Conservation (phyloP, 2,797 vertebrate genomes). For the Karalla daura region DNA sequence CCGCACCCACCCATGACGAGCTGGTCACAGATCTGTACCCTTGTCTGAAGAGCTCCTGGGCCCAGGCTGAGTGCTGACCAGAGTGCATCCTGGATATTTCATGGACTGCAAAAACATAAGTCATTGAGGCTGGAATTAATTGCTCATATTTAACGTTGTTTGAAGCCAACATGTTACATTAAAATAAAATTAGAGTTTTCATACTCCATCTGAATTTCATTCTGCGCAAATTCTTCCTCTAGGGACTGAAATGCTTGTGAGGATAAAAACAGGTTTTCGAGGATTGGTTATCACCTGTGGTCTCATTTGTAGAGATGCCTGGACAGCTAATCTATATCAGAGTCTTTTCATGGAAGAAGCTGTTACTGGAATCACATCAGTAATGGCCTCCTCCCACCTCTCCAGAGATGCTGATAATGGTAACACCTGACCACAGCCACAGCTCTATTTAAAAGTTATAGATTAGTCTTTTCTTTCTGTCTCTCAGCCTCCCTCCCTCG, state of each 20-base stretch:
- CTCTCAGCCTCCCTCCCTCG: background rate
- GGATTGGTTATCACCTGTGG: background rate
- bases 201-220: background rate
- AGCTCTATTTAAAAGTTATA: conserved; percentile 58
- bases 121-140: background rate
- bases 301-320: conserved; percentile 16
- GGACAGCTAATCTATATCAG: conserved; percentile 59
- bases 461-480: conserved; percentile 13
- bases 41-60: conserved; percentile 3
- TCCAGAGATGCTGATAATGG: conserved; percentile 47
- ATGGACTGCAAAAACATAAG: background rate
- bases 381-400: conserved; percentile 18
- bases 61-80: background rate
- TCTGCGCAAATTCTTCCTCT: background rate
- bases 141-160: background rate
- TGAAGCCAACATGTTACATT: background rate
- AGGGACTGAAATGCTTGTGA: background rate
- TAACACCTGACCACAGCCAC: conserved; percentile 48
- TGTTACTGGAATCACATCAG: conserved; percentile 52
- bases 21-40: conserved; percentile 18
- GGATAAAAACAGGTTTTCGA: conserved; percentile 16
- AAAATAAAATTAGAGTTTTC: background rate
- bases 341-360: conserved; percentile 63
- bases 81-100: background rate
- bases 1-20: conserved; percentile 29